A percentile compares a stretch with the other conserved stretches of the same genome.
Evolutionary conservation across 2,113 vertebrate species (phyloP).

Genomic region (Strix uralensis): DNA sequence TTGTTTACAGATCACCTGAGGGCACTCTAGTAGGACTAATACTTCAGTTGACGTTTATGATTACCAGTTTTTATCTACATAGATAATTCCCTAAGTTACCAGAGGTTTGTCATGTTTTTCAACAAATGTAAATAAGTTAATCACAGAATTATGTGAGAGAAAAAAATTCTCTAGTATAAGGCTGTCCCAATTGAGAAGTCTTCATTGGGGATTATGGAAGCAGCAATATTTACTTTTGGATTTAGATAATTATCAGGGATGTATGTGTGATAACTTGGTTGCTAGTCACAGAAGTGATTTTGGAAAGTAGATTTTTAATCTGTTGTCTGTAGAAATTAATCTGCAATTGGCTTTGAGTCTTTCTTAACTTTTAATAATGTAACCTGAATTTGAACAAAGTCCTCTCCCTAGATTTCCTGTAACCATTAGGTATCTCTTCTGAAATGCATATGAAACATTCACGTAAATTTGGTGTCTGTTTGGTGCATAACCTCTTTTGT

Average conservation of each 20-base stretch:
- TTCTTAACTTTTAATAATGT: not conserved
- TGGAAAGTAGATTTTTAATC: not conserved
- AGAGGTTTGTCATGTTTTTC: not conserved
- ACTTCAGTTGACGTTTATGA: not conserved
- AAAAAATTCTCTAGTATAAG: not conserved
- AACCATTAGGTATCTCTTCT: not conserved
- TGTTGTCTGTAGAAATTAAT: not conserved
- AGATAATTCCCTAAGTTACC: not conserved
- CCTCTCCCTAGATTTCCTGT: not conserved
- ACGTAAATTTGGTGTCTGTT: not conserved
- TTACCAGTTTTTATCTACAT: not conserved
- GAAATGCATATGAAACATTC: not conserved
- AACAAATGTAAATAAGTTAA: not conserved
- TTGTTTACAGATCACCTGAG: not conserved
- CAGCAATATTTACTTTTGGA: not conserved
- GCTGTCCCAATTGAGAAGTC: not conserved
- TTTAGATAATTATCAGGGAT: not conserved
- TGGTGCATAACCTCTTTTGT: not conserved
- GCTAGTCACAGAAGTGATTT: not conserved
- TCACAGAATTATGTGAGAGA: not conserved
- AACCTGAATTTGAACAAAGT: not conserved
- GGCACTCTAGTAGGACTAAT: not conserved
- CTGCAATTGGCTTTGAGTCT: not conserved
- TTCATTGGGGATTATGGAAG: not conserved
- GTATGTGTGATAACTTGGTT: not conserved